Percentiles rank a stretch among this genome's conserved stretches.
phyloP scores from a whole-genome alignment of 2,113 vertebrate genomes.

The Carassius carassius region DNA sequence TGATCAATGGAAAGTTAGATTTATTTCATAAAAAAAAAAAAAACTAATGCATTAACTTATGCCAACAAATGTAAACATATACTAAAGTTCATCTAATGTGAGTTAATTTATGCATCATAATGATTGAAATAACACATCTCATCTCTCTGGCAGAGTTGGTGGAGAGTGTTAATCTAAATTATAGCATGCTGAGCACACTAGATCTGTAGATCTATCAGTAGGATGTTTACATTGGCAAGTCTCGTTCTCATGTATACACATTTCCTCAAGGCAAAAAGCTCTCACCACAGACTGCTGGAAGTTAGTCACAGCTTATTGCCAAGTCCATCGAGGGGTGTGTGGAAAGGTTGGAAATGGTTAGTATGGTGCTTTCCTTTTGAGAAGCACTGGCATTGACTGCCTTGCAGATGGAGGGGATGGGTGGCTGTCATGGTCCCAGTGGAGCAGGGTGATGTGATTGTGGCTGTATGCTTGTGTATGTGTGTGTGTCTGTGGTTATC shows the following conservation, averaged over 20 bases:
- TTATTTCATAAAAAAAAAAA: no score
- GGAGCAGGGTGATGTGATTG: slow-evolving; percentile 52
- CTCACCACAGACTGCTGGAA: slow-evolving; percentile 33
- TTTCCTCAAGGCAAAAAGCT: slow-evolving; percentile 34
- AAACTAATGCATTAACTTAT: neutral
- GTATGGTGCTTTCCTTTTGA: slow-evolving; percentile 41
- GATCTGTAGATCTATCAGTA: slow-evolving; percentile 31
- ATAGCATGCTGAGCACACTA: neutral
- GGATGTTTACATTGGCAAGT: slow-evolving; percentile 33
- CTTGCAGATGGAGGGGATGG: slow-evolving; percentile 53
- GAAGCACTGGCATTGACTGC: slow-evolving; percentile 44
- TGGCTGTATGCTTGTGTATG: slow-evolving; percentile 55
- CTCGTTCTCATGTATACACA: slow-evolving; percentile 28
- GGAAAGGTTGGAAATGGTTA: slow-evolving; percentile 39
- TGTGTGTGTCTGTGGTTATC: slow-evolving; percentile 54
- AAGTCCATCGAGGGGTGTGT: slow-evolving; percentile 45
- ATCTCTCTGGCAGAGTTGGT: neutral
- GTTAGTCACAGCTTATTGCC: slow-evolving; percentile 48
- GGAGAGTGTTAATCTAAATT: neutral
- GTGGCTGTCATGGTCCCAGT: slow-evolving; percentile 45
- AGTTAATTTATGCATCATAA: neutral
- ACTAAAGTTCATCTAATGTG: neutral
- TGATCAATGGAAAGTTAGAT: no score
- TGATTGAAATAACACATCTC: neutral
- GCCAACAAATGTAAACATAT: neutral